These are phyloP conservation scores for Tipula confusa DNA, from an alignment of 2,888 invertebrate genomes.

Conservation along the genomic window DNA sequence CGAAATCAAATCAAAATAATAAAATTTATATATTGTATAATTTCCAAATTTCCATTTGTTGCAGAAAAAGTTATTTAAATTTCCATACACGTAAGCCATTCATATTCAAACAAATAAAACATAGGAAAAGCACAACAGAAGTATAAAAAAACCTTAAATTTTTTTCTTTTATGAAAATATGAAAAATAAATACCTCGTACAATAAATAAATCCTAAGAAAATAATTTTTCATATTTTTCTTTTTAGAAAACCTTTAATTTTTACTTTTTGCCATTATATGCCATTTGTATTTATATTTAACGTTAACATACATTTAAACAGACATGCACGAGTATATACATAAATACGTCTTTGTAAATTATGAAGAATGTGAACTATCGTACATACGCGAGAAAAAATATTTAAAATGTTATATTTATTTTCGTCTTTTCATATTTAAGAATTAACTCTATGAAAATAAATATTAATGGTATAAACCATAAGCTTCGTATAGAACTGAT, in stretches of 20 bases:
- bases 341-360: too few species aligned
- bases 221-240: constrained; percentile 6
- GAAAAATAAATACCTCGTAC: background rate
- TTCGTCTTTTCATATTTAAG: too few species aligned
- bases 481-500: too few species aligned
- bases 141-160: background rate
- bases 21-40: background rate
- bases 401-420: too few species aligned
- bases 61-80: background rate
- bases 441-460: too few species aligned
- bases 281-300: background rate
- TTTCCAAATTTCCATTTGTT: background rate
- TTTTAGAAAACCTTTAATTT: background rate
- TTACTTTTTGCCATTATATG: background rate
- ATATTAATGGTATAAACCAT: too few species aligned
- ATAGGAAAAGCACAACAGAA: background rate
- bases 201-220: background rate
- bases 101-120: background rate
- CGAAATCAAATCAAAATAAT: background rate
- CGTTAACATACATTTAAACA: too few species aligned
- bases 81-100: background rate
- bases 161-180: background rate
- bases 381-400: too few species aligned
- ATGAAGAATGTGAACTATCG: too few species aligned
- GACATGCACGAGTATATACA: too few species aligned